A percentile compares a stretch with the other conserved stretches of the same genome.
Conservation (phyloP, 2,113 vertebrate species). For the Indicator maculatus region DNA sequence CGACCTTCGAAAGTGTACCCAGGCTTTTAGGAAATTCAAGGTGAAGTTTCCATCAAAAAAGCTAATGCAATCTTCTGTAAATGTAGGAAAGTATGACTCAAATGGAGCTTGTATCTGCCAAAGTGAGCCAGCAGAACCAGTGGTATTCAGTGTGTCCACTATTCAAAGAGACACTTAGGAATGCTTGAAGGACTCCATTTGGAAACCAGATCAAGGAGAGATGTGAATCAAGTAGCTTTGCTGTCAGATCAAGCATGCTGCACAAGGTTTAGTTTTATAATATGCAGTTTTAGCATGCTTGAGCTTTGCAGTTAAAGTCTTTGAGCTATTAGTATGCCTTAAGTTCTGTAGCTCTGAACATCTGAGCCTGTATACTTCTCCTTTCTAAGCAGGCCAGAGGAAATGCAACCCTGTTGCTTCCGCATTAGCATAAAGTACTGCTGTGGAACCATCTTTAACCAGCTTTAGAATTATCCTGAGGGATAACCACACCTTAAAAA, state of each 20-base stretch:
- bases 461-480: not conserved
- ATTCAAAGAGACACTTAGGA: not conserved
- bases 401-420: not conserved
- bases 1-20: not conserved
- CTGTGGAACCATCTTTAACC: not conserved
- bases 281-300: not conserved
- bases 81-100: not conserved
- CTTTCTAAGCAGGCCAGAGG: not conserved
- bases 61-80: not conserved
- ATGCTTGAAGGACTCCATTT: not conserved
- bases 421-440: not conserved
- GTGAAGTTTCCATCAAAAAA: not conserved
- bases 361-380: constrained; percentile 4
- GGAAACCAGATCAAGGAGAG: not conserved
- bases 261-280: not conserved
- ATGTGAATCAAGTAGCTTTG: not conserved
- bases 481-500: not conserved
- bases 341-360: not conserved
- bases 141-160: not conserved
- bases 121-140: not conserved
- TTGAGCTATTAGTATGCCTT: not conserved
- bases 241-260: rapidly evolving
- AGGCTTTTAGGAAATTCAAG: not conserved
- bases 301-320: not conserved
- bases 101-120: not conserved